Base-by-base conservation (phyloP, 2,113 vertebrate genomes). In the Rallus limicola region DNA sequence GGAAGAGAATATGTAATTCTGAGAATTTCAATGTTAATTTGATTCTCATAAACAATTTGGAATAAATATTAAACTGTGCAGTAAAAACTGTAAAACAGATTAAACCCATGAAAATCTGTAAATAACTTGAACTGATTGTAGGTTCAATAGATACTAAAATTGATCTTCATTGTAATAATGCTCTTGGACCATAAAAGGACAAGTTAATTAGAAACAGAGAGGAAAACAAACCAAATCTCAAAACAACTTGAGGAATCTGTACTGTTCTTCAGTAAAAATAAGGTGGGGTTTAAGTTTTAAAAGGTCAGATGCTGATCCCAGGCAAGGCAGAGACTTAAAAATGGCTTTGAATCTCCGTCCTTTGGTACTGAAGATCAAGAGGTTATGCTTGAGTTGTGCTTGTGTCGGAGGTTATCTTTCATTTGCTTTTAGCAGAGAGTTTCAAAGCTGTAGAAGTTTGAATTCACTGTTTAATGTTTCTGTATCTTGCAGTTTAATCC, bases 391-490 rank as follows among this genome's bases (percentile, higher is more conserved):
- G 75, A 92, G 59, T 91, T 93, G 42, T 79, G 90, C 87, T 94
- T 93, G 58, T 0, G 2, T 90, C 28, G 75, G 62, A 72, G 72
- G 63, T 40, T 90, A 86, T 90, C 79, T 79, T 91, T 63, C 44
- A 80, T 46, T 94, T 92, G 34, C 63, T 58, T 97, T 93, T 90
- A 94, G 88, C 79, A 58, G 74, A 86, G 87, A 82, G 26, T 88
- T 93, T 92, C 82, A 94, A 86, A 90, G 88, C 59, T 53, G 7
- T 58, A 69, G 58, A 82, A 92, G 53, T 94, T 92, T 69, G 67
- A 90, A 82, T 93, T 93, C 59, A 67, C 40, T 70, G 46, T 80
- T 94, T 83, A 90, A 86, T 72, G 67, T 77, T 94, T 92, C 75
- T 86, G 31, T 92, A 77, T 86, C 85, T 92, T 83, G 31, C n/a